Percentiles rank a stretch among this genome's conserved stretches.
Conservation (phyloP, 1,140 invertebrate species). For the Parapsyche elsis region DNA sequence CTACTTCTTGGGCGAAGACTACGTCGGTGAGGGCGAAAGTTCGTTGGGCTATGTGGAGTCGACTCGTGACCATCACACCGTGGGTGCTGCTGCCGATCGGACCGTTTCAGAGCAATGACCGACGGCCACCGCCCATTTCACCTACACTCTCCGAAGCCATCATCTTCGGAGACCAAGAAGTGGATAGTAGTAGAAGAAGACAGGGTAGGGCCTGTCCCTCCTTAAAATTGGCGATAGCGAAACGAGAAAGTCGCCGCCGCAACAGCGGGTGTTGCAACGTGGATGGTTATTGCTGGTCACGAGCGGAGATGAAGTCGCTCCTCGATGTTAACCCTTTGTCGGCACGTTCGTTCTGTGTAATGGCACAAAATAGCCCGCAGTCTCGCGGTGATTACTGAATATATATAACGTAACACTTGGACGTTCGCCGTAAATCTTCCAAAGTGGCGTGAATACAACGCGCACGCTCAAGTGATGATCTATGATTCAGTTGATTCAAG, state of each 20-base stretch:
- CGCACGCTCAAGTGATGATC: too few species aligned
- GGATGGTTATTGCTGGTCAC: constrained; percentile 3
- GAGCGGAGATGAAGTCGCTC: background rate
- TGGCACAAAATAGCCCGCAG: background rate
- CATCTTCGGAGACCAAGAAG: background rate
- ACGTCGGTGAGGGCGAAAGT: constrained; percentile 29
- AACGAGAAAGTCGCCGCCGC: background rate
- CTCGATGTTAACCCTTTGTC: constrained; percentile 3
- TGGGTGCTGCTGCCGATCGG: constrained; percentile 39
- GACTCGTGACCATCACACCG: constrained; percentile 14
- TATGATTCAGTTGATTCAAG: too few species aligned
- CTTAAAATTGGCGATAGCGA: background rate
- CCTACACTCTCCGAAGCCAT: constrained; percentile 8
- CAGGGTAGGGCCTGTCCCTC: background rate
- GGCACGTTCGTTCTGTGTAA: background rate
- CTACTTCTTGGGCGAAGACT: background rate
- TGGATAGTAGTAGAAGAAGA: background rate
- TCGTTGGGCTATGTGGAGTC: background rate
- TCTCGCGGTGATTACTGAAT: background rate
- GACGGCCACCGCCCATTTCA: constrained; percentile 27
- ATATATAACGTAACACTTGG: too few species aligned
- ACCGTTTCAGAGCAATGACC: constrained; percentile 36
- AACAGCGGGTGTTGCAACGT: background rate
- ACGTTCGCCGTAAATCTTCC: too few species aligned
- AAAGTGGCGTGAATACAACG: too few species aligned